Percentiles rank a stretch among this genome's conserved stretches.
phyloP scores from a whole-genome alignment of 2,113 vertebrate species.

The Mola mola region DNA sequence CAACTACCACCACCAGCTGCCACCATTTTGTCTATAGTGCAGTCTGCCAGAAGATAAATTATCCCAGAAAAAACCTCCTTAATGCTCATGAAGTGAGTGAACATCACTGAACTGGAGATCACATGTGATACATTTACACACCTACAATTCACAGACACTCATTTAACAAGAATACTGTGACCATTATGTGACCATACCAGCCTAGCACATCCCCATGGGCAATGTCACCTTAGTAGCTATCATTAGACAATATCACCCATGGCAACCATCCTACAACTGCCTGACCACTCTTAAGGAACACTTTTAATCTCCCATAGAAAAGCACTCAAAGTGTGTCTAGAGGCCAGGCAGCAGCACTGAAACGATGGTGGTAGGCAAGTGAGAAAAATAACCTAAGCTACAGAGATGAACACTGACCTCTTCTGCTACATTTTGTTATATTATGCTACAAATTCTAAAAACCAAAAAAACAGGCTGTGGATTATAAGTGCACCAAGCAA shows the following conservation, averaged over 20 bases:
- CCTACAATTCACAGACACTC: neutral
- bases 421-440: too few relatives aligned
- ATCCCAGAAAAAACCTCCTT: neutral
- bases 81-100: neutral
- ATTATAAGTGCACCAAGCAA: too few relatives aligned
- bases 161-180: conserved; percentile 11
- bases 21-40: conserved; percentile 4
- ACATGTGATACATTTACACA: conserved; percentile 19
- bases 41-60: neutral
- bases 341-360: conserved; percentile 22
- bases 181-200: conserved; percentile 5
- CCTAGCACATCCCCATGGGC: conserved; percentile 53
- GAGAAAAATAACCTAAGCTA: neutral
- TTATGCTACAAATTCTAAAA: too few relatives aligned
- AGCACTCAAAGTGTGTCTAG: conserved; percentile 19
- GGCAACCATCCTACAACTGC: conserved; percentile 56
- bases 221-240: conserved; percentile 60
- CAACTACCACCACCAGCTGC: neutral
- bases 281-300: conserved; percentile 43
- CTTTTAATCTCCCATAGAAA: conserved; percentile 40
- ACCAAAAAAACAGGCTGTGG: too few relatives aligned
- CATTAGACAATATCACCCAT: conserved; percentile 45
- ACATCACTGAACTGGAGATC: neutral
- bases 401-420: too few relatives aligned
- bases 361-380: neutral